phyloP scores from a whole-genome alignment of 2,888 invertebrate species.

The Eupithecia subfuscata region DNA sequence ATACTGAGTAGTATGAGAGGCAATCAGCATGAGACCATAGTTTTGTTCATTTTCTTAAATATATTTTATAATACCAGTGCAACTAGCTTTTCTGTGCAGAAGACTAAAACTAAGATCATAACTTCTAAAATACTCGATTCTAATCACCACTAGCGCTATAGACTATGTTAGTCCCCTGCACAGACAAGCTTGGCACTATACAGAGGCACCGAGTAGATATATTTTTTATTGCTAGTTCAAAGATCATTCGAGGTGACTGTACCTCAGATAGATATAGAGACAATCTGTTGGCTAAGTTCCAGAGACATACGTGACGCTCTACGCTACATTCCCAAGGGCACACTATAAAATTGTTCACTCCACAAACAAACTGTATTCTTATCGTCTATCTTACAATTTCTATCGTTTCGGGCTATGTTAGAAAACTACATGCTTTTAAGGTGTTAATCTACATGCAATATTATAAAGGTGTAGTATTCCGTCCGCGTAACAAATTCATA shows the following conservation, averaged over 20 bases:
- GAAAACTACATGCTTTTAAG: constrained; percentile 21
- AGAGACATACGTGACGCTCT: constrained; percentile 53
- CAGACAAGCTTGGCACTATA: constrained; percentile 1
- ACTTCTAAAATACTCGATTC: neutral
- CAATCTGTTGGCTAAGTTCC: constrained; percentile 61
- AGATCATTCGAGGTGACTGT: constrained; percentile 40
- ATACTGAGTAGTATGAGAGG: neutral
- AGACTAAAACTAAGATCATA: neutral
- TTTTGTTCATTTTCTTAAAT: neutral
- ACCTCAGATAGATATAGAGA: constrained; percentile 50
- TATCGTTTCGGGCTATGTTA: constrained; percentile 14
- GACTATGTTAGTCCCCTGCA: neutral
- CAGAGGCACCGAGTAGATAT: neutral
- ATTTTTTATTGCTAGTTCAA: constrained; percentile 36
- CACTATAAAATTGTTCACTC: constrained; percentile 45
- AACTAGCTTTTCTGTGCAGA: constrained; percentile 1
- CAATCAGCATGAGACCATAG: neutral
- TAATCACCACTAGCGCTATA: neutral
- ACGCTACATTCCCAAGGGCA: constrained; percentile 53
- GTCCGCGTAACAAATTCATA: constrained; percentile 7
- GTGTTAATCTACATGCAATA: constrained; percentile 21
- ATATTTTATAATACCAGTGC: neutral
- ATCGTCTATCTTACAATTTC: constrained; percentile 23
- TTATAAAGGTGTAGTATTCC: constrained; percentile 3
- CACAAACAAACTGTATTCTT: constrained; percentile 33